These are phyloP conservation scores for Panagrolaimus sp. DNA, from an alignment of 1,140 invertebrate genomes.

Conservation along the genomic window DNA sequence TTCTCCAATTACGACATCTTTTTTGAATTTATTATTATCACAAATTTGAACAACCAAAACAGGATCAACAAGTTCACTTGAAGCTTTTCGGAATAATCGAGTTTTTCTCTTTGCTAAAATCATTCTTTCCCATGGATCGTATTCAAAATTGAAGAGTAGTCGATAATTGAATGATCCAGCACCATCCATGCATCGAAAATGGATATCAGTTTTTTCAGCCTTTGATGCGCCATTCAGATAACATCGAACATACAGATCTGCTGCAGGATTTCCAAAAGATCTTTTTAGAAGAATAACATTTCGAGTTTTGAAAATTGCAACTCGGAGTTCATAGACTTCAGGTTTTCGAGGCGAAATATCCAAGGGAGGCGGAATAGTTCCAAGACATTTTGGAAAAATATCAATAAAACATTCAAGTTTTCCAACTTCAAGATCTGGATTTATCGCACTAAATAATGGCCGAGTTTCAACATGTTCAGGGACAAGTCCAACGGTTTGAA, in stretches of 20 bases:
- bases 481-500: slow-evolving; percentile 61
- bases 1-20: slow-evolving; percentile 63
- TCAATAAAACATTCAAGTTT: slow-evolving; percentile 64
- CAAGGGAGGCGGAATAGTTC: slow-evolving; percentile 59
- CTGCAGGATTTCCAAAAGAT: slow-evolving; percentile 43
- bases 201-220: slow-evolving; percentile 63
- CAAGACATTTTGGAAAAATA: slow-evolving; percentile 62
- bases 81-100: slow-evolving; percentile 59
- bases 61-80: slow-evolving; percentile 61
- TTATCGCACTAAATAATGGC: slow-evolving; percentile 61
- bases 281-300: slow-evolving; percentile 47
- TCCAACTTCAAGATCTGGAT: slow-evolving; percentile 62
- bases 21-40: slow-evolving; percentile 65
- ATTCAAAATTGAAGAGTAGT: slow-evolving; percentile 63
- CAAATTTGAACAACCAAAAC: slow-evolving; percentile 63
- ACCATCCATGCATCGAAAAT: slow-evolving; percentile 64
- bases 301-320: slow-evolving; percentile 39
- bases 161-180: slow-evolving; percentile 65
- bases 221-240: slow-evolving; percentile 63
- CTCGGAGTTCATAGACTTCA: slow-evolving; percentile 50
- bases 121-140: slow-evolving; percentile 62
- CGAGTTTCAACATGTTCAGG: slow-evolving; percentile 64
- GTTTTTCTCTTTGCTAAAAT: slow-evolving; percentile 62
- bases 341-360: slow-evolving; percentile 61
- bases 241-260: slow-evolving; percentile 63